A percentile compares a stretch with the other conserved stretches of the same genome.
phyloP scores from a whole-genome alignment of 2,113 vertebrate species.

The Cranoglanis bouderius region DNA sequence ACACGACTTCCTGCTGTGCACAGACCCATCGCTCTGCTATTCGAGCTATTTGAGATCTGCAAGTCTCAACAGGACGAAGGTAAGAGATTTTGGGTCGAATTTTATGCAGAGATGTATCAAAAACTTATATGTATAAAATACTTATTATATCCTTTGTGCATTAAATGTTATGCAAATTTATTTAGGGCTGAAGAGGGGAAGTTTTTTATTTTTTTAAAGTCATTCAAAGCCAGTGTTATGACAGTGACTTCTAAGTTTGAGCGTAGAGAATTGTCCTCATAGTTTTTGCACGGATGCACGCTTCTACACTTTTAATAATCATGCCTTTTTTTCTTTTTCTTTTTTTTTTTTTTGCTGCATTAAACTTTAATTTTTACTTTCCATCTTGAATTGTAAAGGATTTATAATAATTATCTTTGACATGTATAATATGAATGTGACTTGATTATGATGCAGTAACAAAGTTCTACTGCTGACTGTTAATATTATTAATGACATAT shows the following conservation, averaged over 20 bases:
- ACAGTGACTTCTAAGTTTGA: neutral
- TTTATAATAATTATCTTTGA: neutral
- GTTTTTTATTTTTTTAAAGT: neutral
- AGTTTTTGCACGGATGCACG: neutral
- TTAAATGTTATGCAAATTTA: neutral
- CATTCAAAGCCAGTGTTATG: neutral
- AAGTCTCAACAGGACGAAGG: conserved; percentile 30
- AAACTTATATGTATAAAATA: neutral
- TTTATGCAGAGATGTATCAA: neutral
- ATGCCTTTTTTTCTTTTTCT: neutral
- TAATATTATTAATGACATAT: neutral
- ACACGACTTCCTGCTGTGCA: conserved; percentile 20
- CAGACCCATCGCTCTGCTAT: conserved; percentile 22
- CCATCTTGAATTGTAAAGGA: too few relatives aligned
- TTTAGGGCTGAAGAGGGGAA: neutral
- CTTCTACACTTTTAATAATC: neutral
- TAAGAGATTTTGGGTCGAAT: neutral
- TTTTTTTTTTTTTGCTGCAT: neutral
- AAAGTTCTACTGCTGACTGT: neutral
- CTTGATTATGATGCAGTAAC: neutral
- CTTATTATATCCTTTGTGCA: too few relatives aligned
- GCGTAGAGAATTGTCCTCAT: neutral
- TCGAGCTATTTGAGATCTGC: conserved; percentile 25
- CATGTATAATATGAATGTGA: neutral
- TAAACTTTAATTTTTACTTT: too few relatives aligned